These are phyloP conservation scores for Scaptomyza cyrtandrae DNA, from an alignment of 2,888 invertebrate species.

Conservation along the genomic window DNA sequence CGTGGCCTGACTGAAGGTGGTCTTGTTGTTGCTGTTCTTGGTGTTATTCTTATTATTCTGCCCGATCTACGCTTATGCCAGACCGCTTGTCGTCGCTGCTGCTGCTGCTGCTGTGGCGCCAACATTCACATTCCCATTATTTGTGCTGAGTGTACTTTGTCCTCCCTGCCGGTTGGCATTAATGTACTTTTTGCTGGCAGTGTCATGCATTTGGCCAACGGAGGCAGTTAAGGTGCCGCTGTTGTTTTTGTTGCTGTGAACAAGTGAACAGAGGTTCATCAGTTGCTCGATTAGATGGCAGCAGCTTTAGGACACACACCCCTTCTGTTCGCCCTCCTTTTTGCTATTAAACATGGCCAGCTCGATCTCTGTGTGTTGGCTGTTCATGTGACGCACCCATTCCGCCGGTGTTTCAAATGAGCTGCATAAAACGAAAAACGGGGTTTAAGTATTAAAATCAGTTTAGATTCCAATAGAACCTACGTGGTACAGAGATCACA, in stretches of 20 bases:
- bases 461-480: constrained; percentile 49
- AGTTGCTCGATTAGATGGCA: constrained; percentile 42
- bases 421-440: constrained; percentile 51
- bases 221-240: constrained; percentile 21
- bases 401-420: constrained; percentile 91
- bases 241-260: constrained; percentile 46
- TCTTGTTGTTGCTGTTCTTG: constrained; percentile 40
- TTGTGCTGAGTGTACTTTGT: constrained; percentile 38
- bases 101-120: too few relatives aligned
- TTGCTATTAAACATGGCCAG: constrained; percentile 87
- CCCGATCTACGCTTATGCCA: constrained; percentile 38
- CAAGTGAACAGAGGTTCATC: constrained; percentile 69
- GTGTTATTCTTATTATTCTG: constrained; percentile 15
- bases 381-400: constrained; percentile 95
- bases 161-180: constrained; percentile 28
- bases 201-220: constrained; percentile 39
- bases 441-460: not conserved
- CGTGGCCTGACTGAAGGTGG: constrained; percentile 51
- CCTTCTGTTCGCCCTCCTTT: constrained; percentile 81
- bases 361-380: constrained; percentile 92
- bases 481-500: constrained; percentile 91
- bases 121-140: constrained; percentile 10
- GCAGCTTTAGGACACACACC: constrained; percentile 88
- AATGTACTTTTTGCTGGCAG: constrained; percentile 33
- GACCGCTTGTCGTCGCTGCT: constrained; percentile 31